These are phyloP conservation scores for Phyllostomus discolor DNA, from an alignment of 2,113 vertebrate genomes.

Conservation along the genomic window DNA sequence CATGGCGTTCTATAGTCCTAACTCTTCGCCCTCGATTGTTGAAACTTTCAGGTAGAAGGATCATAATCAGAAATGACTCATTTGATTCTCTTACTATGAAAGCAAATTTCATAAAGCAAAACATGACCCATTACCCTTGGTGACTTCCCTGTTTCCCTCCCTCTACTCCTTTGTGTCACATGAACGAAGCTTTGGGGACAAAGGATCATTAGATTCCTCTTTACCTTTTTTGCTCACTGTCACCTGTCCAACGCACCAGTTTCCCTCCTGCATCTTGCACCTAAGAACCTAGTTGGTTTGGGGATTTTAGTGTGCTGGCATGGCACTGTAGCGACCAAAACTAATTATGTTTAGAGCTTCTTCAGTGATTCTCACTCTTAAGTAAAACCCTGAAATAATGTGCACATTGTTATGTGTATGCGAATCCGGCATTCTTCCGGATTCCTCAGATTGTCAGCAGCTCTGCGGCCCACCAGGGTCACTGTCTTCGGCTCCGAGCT, in stretches of 20 bases:
- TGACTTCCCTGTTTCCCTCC: background rate
- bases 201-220: background rate
- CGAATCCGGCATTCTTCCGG: background rate
- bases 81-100: background rate
- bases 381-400: background rate
- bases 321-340: background rate
- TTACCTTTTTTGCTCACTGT: background rate
- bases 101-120: background rate
- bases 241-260: background rate
- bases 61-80: background rate
- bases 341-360: background rate
- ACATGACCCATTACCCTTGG: background rate
- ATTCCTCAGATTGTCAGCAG: background rate
- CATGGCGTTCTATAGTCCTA: background rate
- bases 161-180: background rate
- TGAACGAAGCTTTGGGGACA: background rate
- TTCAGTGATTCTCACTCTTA: background rate
- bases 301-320: background rate
- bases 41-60: background rate
- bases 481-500: background rate
- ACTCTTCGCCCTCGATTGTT: background rate
- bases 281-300: background rate
- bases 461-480: background rate
- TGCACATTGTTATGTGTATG: background rate
- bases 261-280: background rate